These are phyloP conservation scores for Amniataba percoides DNA, from an alignment of 2,797 vertebrate species.

Conservation along the genomic window DNA sequence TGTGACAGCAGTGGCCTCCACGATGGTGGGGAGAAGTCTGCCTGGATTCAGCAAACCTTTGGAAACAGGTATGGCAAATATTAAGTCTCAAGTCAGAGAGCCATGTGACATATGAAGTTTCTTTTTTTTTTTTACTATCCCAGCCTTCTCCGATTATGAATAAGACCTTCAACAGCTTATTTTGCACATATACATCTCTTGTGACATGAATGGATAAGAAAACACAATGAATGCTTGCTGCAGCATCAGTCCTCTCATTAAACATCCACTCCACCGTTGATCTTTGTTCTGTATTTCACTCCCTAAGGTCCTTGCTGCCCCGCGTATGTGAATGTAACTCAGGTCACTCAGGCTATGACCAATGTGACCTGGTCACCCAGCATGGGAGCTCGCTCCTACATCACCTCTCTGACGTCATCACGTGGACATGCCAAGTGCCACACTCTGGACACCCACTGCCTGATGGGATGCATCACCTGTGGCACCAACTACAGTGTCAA, in stretches of 20 bases:
- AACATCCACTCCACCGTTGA: not conserved
- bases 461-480: constrained; percentile 94
- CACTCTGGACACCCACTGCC: constrained; percentile 89
- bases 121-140: not conserved
- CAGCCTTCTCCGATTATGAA: too few species aligned
- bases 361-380: constrained; percentile 91
- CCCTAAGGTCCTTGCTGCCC: constrained; percentile 93
- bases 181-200: not conserved
- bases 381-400: constrained; percentile 86
- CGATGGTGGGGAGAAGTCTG: constrained; percentile 86
- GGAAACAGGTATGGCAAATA: constrained; percentile 87
- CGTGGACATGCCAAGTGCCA: constrained; percentile 90
- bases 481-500: constrained; percentile 90
- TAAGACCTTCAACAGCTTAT: too few species aligned
- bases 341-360: constrained; percentile 92
- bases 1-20: constrained; percentile 86
- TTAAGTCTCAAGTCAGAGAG: not conserved
- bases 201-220: not conserved
- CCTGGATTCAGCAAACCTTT: constrained; percentile 90
- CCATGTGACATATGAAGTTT: not conserved
- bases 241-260: not conserved
- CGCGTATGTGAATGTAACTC: constrained; percentile 81
- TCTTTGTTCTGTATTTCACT: not conserved
- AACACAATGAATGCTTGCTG: not conserved
- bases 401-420: constrained; percentile 86